Evolutionary conservation across 2,888 invertebrate genomes (phyloP).

Genomic region (Leptura quadrifasciata): DNA sequence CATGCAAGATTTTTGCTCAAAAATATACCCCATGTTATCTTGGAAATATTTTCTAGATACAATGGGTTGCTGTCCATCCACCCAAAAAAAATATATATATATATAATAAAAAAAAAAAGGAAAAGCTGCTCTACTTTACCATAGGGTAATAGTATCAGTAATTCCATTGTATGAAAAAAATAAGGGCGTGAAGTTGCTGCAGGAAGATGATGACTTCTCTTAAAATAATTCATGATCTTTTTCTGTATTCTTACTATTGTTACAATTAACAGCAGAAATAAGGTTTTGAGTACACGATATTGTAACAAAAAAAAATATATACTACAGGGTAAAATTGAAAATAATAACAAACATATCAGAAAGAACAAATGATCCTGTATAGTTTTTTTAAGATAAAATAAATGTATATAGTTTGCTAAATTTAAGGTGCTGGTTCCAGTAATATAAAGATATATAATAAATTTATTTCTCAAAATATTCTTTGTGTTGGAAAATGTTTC

Average conservation of each 20-base stretch:
- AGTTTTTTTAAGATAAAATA: too few species aligned
- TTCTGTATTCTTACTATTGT: background rate
- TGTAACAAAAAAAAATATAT: slow-evolving; percentile 5
- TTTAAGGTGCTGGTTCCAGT: too few species aligned
- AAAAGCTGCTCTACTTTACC: slow-evolving; percentile 26
- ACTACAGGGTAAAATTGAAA: too few species aligned
- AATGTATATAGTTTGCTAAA: too few species aligned
- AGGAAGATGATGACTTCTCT: background rate
- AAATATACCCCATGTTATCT: background rate
- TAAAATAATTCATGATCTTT: slow-evolving; percentile 11
- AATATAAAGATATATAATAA: too few species aligned
- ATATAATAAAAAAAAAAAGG: background rate
- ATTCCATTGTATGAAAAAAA: background rate
- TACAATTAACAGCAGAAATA: slow-evolving; percentile 13
- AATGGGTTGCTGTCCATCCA: background rate
- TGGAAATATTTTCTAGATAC: slow-evolving; percentile 6
- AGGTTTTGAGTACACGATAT: slow-evolving; percentile 10
- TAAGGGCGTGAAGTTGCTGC: background rate
- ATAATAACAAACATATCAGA: too few species aligned
- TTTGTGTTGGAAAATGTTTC: too few species aligned
- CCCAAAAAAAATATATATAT: background rate
- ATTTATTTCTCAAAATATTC: too few species aligned
- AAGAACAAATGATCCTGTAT: too few species aligned
- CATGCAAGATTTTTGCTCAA: slow-evolving; percentile 34
- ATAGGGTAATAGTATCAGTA: slow-evolving; percentile 23